phyloP scores from a whole-genome alignment of 2,888 invertebrate genomes.

The Athalia circularis region DNA sequence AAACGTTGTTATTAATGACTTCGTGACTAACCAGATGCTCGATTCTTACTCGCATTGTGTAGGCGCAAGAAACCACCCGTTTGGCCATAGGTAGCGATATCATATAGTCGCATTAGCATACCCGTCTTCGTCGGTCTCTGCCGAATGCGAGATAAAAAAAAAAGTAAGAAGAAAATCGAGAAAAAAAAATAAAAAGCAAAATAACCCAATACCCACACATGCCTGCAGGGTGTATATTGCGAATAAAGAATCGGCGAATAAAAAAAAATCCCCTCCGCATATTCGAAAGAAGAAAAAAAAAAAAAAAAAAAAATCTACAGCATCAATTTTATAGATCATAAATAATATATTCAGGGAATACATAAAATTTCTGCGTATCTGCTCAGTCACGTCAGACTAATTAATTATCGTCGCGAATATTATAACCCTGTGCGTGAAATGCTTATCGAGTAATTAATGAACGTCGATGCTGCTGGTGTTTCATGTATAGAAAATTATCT shows the following conservation, averaged over 20 bases:
- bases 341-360: too few relatives aligned
- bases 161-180: constrained; percentile 24
- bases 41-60: constrained; percentile 34
- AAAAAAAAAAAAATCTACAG: not conserved
- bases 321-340: too few relatives aligned
- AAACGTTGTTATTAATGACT: constrained; percentile 37
- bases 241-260: too few relatives aligned
- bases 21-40: constrained; percentile 37
- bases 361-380: too few relatives aligned
- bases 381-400: too few relatives aligned
- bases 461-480: too few relatives aligned
- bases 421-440: too few relatives aligned
- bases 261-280: too few relatives aligned
- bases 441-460: too few relatives aligned
- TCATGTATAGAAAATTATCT: not conserved
- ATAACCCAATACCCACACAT: constrained; percentile 17
- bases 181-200: constrained; percentile 37
- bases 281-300: not conserved
- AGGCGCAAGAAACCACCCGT: constrained; percentile 38
- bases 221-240: too few relatives aligned
- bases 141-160: constrained; percentile 49
- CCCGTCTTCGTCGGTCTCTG: constrained; percentile 54
- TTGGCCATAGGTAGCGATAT: constrained; percentile 17
- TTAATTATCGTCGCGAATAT: too few relatives aligned
- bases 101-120: constrained; percentile 15